Conservation (phyloP, 2,888 invertebrate genomes). For the Hypolimnas misippus region DNA sequence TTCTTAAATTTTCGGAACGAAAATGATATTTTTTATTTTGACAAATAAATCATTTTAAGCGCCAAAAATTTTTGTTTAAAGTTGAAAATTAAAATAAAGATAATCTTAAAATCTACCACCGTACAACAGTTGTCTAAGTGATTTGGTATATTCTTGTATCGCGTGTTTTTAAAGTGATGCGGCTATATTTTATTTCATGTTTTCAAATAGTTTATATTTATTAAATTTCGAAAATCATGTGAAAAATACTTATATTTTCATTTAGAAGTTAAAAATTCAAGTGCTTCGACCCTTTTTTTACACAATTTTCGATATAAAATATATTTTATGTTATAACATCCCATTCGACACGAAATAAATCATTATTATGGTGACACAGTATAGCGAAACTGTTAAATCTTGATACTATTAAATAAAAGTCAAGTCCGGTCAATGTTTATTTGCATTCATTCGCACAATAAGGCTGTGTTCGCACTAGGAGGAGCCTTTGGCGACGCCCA, state of each 20-base stretch:
- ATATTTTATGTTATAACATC: neutral
- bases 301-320: too few species aligned
- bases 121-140: neutral
- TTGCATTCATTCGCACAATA: conserved; percentile 8
- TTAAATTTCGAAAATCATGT: too few species aligned
- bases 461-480: conserved; percentile 31
- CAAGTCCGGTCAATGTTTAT: neutral
- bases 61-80: too few species aligned
- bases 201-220: too few species aligned
- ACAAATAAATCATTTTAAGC: too few species aligned
- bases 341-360: too few species aligned
- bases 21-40: too few species aligned
- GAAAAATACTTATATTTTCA: neutral
- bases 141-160: neutral
- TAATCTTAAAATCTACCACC: neutral
- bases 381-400: neutral
- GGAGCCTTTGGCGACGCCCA: conserved; percentile 94
- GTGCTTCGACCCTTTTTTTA: too few species aligned
- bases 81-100: neutral
- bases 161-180: neutral
- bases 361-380: too few species aligned
- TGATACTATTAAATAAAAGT: conserved; percentile 6
- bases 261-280: neutral
- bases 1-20: too few species aligned
- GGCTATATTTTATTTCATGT: neutral